phyloP scores from a whole-genome alignment of 2,888 invertebrate species.

The Acleris emargana region DNA sequence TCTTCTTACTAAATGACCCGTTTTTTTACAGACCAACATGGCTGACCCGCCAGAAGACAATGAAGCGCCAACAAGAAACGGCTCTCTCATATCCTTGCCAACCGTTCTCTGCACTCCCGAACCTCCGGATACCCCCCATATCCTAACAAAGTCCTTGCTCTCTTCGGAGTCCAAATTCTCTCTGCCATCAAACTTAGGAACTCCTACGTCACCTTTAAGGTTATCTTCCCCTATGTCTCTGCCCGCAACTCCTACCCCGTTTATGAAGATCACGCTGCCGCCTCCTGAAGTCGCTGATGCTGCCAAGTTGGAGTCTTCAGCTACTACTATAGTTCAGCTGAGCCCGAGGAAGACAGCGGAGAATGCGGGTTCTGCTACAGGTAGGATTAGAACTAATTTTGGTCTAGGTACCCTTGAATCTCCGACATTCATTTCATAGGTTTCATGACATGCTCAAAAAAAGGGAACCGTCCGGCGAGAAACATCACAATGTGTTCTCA shows the following conservation, averaged over 20 bases:
- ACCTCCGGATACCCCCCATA: slow-evolving; percentile 50
- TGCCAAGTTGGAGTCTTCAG: slow-evolving; percentile 41
- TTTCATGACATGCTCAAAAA: too few relatives aligned
- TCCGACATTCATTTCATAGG: too few relatives aligned
- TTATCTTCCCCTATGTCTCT: slow-evolving; percentile 70
- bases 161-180: slow-evolving; percentile 72
- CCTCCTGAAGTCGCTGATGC: slow-evolving; percentile 53
- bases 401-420: too few relatives aligned
- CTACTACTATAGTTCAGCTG: slow-evolving; percentile 46
- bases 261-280: slow-evolving; percentile 57
- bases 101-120: slow-evolving; percentile 70
- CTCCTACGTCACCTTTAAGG: slow-evolving; percentile 69
- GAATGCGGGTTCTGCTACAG: slow-evolving; percentile 71
- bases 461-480: too few relatives aligned
- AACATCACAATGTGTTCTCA: too few relatives aligned
- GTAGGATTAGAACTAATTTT: slow-evolving; percentile 52
- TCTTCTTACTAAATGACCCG: slow-evolving; percentile 24
- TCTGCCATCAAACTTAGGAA: slow-evolving; percentile 68
- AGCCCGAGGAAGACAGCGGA: slow-evolving; percentile 49
- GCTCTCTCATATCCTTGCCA: slow-evolving; percentile 63
- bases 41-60: slow-evolving; percentile 51
- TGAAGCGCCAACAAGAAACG: slow-evolving; percentile 49
- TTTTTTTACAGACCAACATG: slow-evolving; percentile 66
- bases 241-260: slow-evolving; percentile 67
- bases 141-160: slow-evolving; percentile 53